Percentiles rank a stretch among this genome's conserved stretches.
Evolutionary conservation across 2,888 invertebrate genomes (phyloP).

Genomic region (Schizotus pectinicornis): DNA sequence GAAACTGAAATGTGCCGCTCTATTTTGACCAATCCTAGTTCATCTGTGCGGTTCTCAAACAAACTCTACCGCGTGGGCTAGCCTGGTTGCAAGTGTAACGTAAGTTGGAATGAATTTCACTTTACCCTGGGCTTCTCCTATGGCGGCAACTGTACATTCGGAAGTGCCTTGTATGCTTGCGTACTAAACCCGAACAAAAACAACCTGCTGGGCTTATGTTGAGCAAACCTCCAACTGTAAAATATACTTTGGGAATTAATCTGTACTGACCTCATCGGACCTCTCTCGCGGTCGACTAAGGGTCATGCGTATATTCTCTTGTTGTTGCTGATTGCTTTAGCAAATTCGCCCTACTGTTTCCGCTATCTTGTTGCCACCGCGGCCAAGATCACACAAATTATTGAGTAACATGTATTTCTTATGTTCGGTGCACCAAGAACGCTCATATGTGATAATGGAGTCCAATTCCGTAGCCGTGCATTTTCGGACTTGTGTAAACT

Average conservation of each 20-base stretch:
- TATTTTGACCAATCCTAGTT: too few species aligned
- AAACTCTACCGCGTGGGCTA: too few species aligned
- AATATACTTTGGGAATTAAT: conserved; percentile 33
- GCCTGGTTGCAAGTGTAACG: too few species aligned
- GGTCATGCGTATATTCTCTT: conserved; percentile 12
- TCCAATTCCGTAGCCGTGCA: conserved; percentile 27
- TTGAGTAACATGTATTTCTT: conserved; percentile 28
- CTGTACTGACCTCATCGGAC: conserved; percentile 31
- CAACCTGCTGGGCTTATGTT: conserved; percentile 16
- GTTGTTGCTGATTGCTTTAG: conserved; percentile 24
- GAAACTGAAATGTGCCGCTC: too few species aligned
- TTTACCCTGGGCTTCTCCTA: too few species aligned
- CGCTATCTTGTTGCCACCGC: conserved; percentile 17
- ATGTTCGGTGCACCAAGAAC: conserved; percentile 34
- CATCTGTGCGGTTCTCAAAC: too few species aligned
- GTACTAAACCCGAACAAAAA: conserved; percentile 8
- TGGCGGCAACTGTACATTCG: too few species aligned
- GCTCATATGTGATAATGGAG: conserved; percentile 38
- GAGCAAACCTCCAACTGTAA: background rate
- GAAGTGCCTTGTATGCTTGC: background rate
- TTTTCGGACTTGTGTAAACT: conserved; percentile 1
- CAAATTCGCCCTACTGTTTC: conserved; percentile 19
- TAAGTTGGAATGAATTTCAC: too few species aligned
- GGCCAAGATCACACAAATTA: background rate
- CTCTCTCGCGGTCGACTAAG: conserved; percentile 12